A percentile compares a stretch with the other conserved stretches of the same genome.
Evolutionary conservation across 1,140 invertebrate genomes (phyloP).

Genomic region (Homalodisca vitripennis): DNA sequence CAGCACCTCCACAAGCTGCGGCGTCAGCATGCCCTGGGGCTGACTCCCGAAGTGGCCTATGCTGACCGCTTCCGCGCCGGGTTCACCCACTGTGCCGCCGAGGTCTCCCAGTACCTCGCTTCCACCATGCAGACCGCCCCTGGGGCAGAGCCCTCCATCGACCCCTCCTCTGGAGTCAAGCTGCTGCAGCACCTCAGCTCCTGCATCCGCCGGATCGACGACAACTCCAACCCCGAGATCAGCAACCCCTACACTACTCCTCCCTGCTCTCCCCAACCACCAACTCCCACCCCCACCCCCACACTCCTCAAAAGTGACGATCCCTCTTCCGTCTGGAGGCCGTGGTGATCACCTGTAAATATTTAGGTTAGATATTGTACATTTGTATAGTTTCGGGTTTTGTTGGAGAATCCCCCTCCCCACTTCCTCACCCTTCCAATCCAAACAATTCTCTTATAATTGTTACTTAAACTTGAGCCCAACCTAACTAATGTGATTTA

Average conservation of each 20-base stretch:
- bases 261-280: slow-evolving; percentile 2
- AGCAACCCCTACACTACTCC: slow-evolving; percentile 36
- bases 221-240: slow-evolving; percentile 19
- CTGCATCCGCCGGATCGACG: slow-evolving; percentile 49
- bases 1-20: slow-evolving; percentile 57
- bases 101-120: slow-evolving; percentile 53
- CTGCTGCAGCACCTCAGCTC: slow-evolving; percentile 51
- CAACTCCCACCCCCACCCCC: slow-evolving; percentile 23
- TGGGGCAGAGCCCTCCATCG: slow-evolving; percentile 49
- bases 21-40: slow-evolving; percentile 48
- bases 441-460: too few species aligned
- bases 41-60: slow-evolving; percentile 61
- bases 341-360: slow-evolving; percentile 43
- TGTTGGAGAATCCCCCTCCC: too few species aligned
- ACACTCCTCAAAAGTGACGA: slow-evolving; percentile 32
- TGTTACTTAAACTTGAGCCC: too few species aligned
- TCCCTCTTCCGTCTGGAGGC: slow-evolving; percentile 47
- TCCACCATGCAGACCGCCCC: slow-evolving; percentile 47
- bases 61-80: slow-evolving; percentile 55
- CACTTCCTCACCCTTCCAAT: too few species aligned
- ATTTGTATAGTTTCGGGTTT: too few species aligned
- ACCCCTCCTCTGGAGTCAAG: slow-evolving; percentile 48
- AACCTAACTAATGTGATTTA: too few species aligned
- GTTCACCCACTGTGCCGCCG: slow-evolving; percentile 51
- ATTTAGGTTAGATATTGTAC: not conserved